Evolutionary conservation across 2,797 vertebrate genomes (phyloP).

Genomic region (Anguilla obscura): DNA sequence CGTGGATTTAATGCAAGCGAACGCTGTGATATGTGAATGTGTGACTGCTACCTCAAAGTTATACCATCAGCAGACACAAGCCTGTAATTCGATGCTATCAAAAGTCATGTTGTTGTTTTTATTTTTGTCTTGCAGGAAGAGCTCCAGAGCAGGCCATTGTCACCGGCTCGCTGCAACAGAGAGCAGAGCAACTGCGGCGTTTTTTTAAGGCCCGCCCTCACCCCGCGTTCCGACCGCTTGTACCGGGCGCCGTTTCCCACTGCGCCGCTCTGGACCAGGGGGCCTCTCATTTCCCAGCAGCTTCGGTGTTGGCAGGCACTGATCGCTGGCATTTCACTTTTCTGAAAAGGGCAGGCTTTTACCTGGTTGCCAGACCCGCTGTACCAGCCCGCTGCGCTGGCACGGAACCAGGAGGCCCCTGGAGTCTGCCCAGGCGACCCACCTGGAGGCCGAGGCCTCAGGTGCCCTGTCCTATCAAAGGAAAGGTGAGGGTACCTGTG

Average conservation of each 20-base stretch:
- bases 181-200: not conserved
- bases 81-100: too few relatives aligned
- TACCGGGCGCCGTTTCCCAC: not conserved
- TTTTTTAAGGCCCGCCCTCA: not conserved
- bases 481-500: not conserved
- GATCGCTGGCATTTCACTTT: slow-evolving; percentile 18
- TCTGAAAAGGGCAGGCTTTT: slow-evolving; percentile 68
- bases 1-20: too few relatives aligned
- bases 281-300: not conserved
- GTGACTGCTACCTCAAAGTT: too few relatives aligned
- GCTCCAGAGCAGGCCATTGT: too few relatives aligned
- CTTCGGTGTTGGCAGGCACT: not conserved
- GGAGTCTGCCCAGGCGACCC: slow-evolving; percentile 63
- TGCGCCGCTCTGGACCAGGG: not conserved
- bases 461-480: slow-evolving; percentile 33
- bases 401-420: slow-evolving; percentile 56
- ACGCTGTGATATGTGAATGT: too few relatives aligned
- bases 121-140: too few relatives aligned
- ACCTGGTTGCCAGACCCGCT: slow-evolving; percentile 62
- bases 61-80: too few relatives aligned
- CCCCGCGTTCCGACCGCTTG: not conserved
- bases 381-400: slow-evolving; percentile 60
- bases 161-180: too few relatives aligned
- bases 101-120: too few relatives aligned
- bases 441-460: slow-evolving; percentile 48